These are phyloP conservation scores for Hippoglossus stenolepis DNA, from an alignment of 2,113 vertebrate genomes.

Conservation along the genomic window DNA sequence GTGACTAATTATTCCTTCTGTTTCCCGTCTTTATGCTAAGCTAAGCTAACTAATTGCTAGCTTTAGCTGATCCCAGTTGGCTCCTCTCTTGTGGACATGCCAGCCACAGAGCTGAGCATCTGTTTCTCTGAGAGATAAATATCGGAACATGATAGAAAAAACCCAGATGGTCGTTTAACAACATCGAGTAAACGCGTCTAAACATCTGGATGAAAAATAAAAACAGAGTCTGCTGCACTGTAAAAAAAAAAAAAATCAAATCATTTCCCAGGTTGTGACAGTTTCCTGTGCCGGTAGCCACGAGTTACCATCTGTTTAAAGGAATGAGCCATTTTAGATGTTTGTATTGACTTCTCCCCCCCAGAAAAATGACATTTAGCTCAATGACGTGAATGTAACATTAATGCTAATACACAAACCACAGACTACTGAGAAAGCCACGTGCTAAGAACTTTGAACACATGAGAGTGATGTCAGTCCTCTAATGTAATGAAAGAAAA, in stretches of 20 bases:
- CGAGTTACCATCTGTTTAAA: not conserved
- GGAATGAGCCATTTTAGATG: not conserved
- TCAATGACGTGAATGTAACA: not conserved
- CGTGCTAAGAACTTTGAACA: not conserved
- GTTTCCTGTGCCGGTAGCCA: not conserved
- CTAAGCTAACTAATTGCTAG: not conserved
- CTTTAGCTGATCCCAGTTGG: not conserved
- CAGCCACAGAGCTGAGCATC: not conserved
- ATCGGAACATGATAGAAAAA: not conserved
- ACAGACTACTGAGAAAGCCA: no score
- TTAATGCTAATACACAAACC: no score
- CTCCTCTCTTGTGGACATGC: not conserved
- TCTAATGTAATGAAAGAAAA: not conserved
- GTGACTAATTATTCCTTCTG: not conserved
- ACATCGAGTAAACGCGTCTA: not conserved
- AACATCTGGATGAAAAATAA: constrained; percentile 12
- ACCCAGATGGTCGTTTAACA: not conserved
- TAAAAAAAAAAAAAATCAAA: not conserved
- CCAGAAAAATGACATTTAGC: not conserved
- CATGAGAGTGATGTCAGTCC: not conserved
- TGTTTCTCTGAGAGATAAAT: not conserved
- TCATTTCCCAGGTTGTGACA: constrained; percentile 1
- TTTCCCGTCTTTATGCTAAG: not conserved
- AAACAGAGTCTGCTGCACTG: not conserved
- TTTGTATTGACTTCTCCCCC: not conserved